Evolutionary conservation across 2,888 invertebrate genomes (phyloP).

Genomic region (Ceramica pisi): DNA sequence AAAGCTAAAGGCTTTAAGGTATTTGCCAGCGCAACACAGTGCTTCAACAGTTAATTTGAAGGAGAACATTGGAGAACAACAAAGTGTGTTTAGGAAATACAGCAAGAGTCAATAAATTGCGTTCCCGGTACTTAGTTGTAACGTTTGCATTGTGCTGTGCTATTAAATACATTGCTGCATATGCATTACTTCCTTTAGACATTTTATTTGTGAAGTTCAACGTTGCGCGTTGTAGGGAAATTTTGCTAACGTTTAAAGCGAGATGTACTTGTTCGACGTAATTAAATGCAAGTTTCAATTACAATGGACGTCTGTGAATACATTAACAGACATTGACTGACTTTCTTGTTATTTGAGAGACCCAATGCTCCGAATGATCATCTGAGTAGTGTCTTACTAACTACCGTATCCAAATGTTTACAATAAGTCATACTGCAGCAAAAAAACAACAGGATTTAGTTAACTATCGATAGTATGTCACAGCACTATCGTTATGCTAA

Average conservation of each 20-base stretch:
- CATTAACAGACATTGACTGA: background rate
- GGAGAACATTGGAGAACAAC: constrained; percentile 64
- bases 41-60: constrained; percentile 54
- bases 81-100: constrained; percentile 71
- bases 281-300: constrained; percentile 43
- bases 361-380: background rate
- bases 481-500: constrained; percentile 87
- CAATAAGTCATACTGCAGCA: background rate
- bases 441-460: constrained; percentile 7
- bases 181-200: constrained; percentile 76
- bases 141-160: constrained; percentile 74
- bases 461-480: constrained; percentile 59
- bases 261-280: constrained; percentile 23
- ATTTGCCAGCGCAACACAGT: constrained; percentile 34
- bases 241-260: constrained; percentile 51
- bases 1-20: constrained; percentile 21
- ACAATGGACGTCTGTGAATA: constrained; percentile 19
- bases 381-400: background rate
- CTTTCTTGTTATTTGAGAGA: background rate
- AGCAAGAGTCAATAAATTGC: constrained; percentile 77
- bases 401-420: background rate
- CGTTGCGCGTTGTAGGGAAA: constrained; percentile 48
- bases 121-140: constrained; percentile 74
- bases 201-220: constrained; percentile 66
- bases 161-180: constrained; percentile 80